phyloP scores from a whole-genome alignment of 2,113 vertebrate species.

The Embiotoca jacksoni region DNA sequence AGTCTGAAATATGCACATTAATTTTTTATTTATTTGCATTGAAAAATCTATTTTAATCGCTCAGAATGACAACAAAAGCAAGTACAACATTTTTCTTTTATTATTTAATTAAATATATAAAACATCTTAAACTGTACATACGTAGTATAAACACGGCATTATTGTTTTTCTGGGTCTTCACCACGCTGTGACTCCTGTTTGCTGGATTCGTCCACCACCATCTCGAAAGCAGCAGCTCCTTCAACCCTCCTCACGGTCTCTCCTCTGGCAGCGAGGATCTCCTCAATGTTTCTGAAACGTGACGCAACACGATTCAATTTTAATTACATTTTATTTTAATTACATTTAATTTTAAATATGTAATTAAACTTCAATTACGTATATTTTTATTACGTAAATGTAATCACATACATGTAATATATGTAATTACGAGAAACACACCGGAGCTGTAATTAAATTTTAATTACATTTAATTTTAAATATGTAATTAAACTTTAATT shows the following conservation, averaged over 20 bases:
- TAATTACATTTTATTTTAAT: too few relatives aligned
- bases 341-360: too few relatives aligned
- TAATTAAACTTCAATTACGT: too few relatives aligned
- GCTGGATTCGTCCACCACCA: constrained; percentile 79
- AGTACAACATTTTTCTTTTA: constrained; percentile 14
- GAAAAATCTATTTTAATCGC: not conserved
- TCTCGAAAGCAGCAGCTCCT: constrained; percentile 85
- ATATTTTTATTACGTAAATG: too few relatives aligned
- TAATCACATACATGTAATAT: too few relatives aligned
- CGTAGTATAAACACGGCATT: constrained; percentile 18
- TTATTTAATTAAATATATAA: constrained; percentile 25
- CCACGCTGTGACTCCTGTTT: constrained; percentile 36
- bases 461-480: too few relatives aligned
- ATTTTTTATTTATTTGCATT: too few relatives aligned
- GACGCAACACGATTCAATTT: not conserved
- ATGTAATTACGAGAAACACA: too few relatives aligned
- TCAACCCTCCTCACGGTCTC: constrained; percentile 87
- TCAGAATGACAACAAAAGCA: not conserved
- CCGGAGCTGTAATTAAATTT: too few relatives aligned
- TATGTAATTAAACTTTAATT: too few relatives aligned
- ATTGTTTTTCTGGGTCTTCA: constrained; percentile 59
- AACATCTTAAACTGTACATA: constrained; percentile 12
- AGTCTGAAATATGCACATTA: too few relatives aligned
- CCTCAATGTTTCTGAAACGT: constrained; percentile 91
- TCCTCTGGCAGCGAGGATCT: constrained; percentile 94